Conservation (phyloP, 2,888 invertebrate genomes). For the Eupithecia tripunctaria region DNA sequence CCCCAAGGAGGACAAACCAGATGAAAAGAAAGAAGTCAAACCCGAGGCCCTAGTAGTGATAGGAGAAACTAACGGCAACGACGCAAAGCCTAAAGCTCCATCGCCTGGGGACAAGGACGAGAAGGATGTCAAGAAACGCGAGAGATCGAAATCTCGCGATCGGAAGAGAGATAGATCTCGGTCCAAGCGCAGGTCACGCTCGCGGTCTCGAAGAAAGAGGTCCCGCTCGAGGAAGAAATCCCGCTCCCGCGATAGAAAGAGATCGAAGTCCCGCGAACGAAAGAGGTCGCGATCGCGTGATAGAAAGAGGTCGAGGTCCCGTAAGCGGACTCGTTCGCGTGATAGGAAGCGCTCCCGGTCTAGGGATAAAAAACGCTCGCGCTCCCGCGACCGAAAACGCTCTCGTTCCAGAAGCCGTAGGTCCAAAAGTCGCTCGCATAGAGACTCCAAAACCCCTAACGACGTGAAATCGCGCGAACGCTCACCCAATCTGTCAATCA, state of each 20-base stretch:
- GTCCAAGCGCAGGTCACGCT: constrained; percentile 86
- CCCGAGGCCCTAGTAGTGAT: constrained; percentile 55
- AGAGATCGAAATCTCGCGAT: constrained; percentile 76
- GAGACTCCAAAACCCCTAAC: constrained; percentile 75
- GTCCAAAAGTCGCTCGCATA: constrained; percentile 75
- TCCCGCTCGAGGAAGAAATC: constrained; percentile 75
- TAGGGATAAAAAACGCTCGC: constrained; percentile 72
- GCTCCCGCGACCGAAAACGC: constrained; percentile 76
- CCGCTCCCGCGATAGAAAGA: constrained; percentile 75
- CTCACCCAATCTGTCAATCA: constrained; percentile 64
- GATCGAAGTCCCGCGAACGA: constrained; percentile 79
- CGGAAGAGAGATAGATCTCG: constrained; percentile 81
- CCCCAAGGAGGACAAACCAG: constrained; percentile 18
- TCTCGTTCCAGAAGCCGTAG: constrained; percentile 72
- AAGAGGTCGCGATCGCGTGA: constrained; percentile 85
- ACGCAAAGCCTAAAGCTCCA: constrained; percentile 57
- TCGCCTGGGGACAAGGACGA: constrained; percentile 45
- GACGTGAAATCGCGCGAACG: constrained; percentile 71
- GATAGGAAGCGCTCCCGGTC: constrained; percentile 81
- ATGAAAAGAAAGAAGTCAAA: constrained; percentile 49
- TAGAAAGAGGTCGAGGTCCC: constrained; percentile 83
- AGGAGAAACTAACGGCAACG: constrained; percentile 66
- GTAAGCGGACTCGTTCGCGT: constrained; percentile 75
- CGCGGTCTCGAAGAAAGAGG: constrained; percentile 79
- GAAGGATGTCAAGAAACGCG: constrained; percentile 71